Evolutionary conservation across 2,797 vertebrate species (phyloP), one percentile per base, ranked within the genome.

Genomic region (Helicolenus hilgendorfi): DNA sequence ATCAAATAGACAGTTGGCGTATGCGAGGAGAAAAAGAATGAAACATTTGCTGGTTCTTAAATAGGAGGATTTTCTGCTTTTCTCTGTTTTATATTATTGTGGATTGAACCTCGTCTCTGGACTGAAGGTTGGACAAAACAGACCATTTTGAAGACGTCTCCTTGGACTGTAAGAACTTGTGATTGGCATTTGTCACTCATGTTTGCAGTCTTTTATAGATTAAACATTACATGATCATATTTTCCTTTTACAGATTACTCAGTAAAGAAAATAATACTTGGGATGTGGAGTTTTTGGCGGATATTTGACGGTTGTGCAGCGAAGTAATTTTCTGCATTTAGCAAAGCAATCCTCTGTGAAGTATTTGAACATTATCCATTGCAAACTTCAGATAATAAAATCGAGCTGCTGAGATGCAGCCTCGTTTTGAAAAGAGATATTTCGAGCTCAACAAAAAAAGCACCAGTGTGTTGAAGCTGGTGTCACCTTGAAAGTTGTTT

Each of bases 1-100:
- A 84, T 92, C 79, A 79, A 74, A 65, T 81, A 87, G 86, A 77
- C 87, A 73, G 72, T 72, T 29, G 77, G 26, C 2, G 2, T 58
- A 77, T 79, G 35, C 22, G 11, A 10, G 62, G 62, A 75, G 72
- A 84, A 27, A 55, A 11, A 69, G 36, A 87, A 29, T 49, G 79
- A 55, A 55, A 11, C 20, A n/a, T n/a, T n/a, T 53, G 15, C 20
- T 53, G 20, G 49, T n/a, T 41, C 13, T 26, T n/a, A 38, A 3
- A 26, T 36, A 22, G 11, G 11, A 36, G 5, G 9, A 35, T 63
- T n/a, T 22, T n/a, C 18, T 63, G 29, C 63, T 22, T n/a, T 3
- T 64, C 35, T 24, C n/a, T 2, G n/a, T 38, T 65, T 38, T 24
- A 4, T 24, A 35, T 22, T 22, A n/a, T 35, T 33, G 27, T 18